These are phyloP conservation scores for Drosophila pruinosa DNA, from an alignment of 1,140 invertebrate species.

Conservation along the genomic window DNA sequence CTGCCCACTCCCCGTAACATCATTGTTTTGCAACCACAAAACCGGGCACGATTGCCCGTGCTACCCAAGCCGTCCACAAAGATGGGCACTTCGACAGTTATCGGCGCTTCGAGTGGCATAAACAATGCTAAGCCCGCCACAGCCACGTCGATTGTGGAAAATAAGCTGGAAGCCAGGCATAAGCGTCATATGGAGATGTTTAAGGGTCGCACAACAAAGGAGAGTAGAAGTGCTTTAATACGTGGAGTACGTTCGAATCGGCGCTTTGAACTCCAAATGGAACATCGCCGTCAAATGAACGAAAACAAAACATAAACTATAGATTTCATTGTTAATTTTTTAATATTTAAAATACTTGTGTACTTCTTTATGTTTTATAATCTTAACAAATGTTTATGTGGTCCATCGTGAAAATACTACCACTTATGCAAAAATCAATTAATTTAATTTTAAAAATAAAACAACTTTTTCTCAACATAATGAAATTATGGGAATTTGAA, in stretches of 20 bases:
- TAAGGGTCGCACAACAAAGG: constrained; percentile 40
- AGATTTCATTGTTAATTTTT: not conserved
- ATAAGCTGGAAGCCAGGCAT: constrained; percentile 41
- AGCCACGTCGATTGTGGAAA: not conserved
- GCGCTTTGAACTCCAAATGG: constrained; percentile 87
- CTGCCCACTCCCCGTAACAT: constrained; percentile 14
- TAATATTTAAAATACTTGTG: not conserved
- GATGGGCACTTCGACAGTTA: not conserved
- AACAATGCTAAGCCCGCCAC: not conserved
- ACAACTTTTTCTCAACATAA: not conserved
- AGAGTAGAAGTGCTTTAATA: constrained; percentile 74
- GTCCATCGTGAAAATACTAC: not conserved
- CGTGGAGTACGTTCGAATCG: constrained; percentile 87
- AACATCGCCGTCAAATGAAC: constrained; percentile 77
- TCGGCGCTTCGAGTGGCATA: not conserved
- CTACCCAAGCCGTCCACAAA: not conserved
- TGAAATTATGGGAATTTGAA: not conserved
- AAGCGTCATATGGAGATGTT: constrained; percentile 74
- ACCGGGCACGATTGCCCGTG: not conserved
- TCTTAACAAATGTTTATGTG: not conserved
- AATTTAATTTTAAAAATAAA: not conserved
- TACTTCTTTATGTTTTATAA: constrained; percentile 4
- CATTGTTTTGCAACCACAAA: not conserved
- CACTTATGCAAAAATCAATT: not conserved
- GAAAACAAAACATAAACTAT: constrained; percentile 17